Percentiles rank a stretch among this genome's conserved stretches.
These are phyloP conservation scores for Metalampra italica DNA, from an alignment of 2,888 invertebrate species.

Conservation along the genomic window DNA sequence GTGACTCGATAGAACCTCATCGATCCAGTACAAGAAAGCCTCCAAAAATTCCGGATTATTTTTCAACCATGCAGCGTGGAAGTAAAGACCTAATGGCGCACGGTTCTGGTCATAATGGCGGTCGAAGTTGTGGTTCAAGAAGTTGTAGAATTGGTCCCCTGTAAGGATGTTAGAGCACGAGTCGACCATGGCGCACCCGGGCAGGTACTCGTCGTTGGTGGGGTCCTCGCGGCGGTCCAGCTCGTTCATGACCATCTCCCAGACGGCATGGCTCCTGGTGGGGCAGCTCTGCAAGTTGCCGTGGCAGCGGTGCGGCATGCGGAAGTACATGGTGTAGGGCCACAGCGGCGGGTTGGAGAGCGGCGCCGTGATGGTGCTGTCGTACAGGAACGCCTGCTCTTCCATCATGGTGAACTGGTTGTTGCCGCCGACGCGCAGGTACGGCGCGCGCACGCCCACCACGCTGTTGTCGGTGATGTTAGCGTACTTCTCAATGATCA, in stretches of 20 bases:
- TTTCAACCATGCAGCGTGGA: slow-evolving; percentile 96
- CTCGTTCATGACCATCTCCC: slow-evolving; percentile 98
- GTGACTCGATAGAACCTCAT: slow-evolving; percentile 90
- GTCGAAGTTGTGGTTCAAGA: slow-evolving; percentile 95
- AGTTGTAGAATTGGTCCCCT: slow-evolving; percentile 96
- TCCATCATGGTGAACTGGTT: slow-evolving; percentile 99
- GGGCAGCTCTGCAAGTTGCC: slow-evolving; percentile 95
- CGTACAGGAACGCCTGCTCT: slow-evolving; percentile 96
- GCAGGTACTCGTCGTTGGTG: slow-evolving; percentile 90
- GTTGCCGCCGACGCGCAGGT: slow-evolving; percentile 94
- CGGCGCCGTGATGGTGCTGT: slow-evolving; percentile 96
- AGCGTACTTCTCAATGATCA: slow-evolving; percentile 92
- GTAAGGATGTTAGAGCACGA: slow-evolving; percentile 95
- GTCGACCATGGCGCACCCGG: slow-evolving; percentile 96
- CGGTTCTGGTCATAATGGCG: slow-evolving; percentile 94
- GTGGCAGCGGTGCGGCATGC: slow-evolving; percentile 96
- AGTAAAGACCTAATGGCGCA: slow-evolving; percentile 92
- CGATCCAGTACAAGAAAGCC: slow-evolving; percentile 95
- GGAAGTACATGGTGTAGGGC: slow-evolving; percentile 99
- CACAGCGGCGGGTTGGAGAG: slow-evolving; percentile 94
- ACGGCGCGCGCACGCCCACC: slow-evolving; percentile 93
- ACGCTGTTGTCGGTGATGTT: slow-evolving; percentile 95
- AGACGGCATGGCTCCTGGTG: slow-evolving; percentile 94
- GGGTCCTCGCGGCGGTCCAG: slow-evolving; percentile 95
- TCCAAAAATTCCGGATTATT: slow-evolving; percentile 95